Conservation (phyloP, 2,888 invertebrate genomes). For the Hemistola chrysoprasaria region DNA sequence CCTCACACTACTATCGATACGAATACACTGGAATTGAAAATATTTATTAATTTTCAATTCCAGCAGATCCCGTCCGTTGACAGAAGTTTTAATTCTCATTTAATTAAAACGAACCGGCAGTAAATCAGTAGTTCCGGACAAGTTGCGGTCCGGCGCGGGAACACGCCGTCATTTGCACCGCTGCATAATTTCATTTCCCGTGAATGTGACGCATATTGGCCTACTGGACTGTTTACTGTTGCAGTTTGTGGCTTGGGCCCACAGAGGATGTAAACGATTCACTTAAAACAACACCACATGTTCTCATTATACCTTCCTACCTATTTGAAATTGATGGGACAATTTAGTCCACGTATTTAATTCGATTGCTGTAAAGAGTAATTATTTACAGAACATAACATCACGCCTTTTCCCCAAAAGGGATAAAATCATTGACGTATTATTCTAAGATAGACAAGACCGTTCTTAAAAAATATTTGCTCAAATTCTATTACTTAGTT, state of each 20-base stretch:
- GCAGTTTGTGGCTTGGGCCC: not conserved
- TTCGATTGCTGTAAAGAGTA: too few relatives aligned
- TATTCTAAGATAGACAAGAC: too few relatives aligned
- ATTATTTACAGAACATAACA: too few relatives aligned
- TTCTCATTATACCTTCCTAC: too few relatives aligned
- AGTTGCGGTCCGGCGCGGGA: conserved; percentile 34
- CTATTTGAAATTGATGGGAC: too few relatives aligned
- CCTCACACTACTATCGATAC: too few relatives aligned
- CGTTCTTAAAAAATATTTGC: too few relatives aligned
- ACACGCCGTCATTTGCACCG: conserved; percentile 34
- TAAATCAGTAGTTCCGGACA: conserved; percentile 51
- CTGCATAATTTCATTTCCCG: conserved; percentile 23
- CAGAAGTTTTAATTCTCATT: conserved; percentile 50
- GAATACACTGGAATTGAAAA: too few relatives aligned
- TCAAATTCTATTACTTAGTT: too few relatives aligned
- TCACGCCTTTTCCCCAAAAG: too few relatives aligned
- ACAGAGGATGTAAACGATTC: not conserved
- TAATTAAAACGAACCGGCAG: conserved; percentile 53
- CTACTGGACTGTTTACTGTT: not conserved
- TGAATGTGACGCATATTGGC: conserved; percentile 12
- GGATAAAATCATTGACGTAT: too few relatives aligned
- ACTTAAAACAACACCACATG: not conserved
- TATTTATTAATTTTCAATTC: too few relatives aligned
- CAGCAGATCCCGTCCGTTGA: conserved; percentile 38
- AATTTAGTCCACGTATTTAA: not conserved